Percentiles rank a stretch among this genome's conserved stretches.
phyloP scores from a whole-genome alignment of 2,888 invertebrate species.

The Drosophila greeni region DNA sequence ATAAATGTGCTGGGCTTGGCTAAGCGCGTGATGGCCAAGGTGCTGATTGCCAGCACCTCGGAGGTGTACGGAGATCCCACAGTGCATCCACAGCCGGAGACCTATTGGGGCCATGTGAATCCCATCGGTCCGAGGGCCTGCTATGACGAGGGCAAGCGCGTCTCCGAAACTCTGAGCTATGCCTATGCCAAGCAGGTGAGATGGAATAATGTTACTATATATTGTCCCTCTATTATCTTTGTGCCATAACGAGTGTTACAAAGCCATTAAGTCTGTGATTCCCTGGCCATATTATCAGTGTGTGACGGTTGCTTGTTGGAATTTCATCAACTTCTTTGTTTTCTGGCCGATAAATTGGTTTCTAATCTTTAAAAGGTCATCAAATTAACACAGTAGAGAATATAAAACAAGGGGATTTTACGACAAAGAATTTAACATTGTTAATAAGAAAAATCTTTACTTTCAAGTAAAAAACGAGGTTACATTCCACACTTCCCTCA shows the following conservation, averaged over 20 bases:
- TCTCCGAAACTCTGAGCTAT: conserved; percentile 95
- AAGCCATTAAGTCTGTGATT: background rate
- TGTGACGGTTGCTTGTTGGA: background rate
- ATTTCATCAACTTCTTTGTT: background rate
- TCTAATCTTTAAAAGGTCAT: conserved; percentile 1
- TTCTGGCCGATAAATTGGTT: background rate
- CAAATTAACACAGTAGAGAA: no score
- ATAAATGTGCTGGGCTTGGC: conserved; percentile 96
- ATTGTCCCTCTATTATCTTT: background rate
- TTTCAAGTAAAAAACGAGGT: background rate
- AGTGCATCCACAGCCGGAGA: conserved; percentile 98
- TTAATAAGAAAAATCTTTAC: no score
- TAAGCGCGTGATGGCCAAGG: conserved; percentile 93
- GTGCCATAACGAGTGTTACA: background rate
- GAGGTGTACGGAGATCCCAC: conserved; percentile 99
- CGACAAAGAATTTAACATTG: no score
- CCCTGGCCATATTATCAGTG: conserved; percentile 3
- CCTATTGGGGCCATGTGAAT: conserved; percentile 99
- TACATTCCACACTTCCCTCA: conserved; percentile 3
- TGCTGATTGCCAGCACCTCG: conserved; percentile 98
- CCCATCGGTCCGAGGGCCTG: conserved; percentile 98
- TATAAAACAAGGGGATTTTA: no score
- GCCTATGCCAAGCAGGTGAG: conserved; percentile 94
- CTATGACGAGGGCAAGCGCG: conserved; percentile 99
- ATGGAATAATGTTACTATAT: background rate